phyloP scores from a whole-genome alignment of 92 coral and sea anemone species.

The Virgularia gustaviana region DNA sequence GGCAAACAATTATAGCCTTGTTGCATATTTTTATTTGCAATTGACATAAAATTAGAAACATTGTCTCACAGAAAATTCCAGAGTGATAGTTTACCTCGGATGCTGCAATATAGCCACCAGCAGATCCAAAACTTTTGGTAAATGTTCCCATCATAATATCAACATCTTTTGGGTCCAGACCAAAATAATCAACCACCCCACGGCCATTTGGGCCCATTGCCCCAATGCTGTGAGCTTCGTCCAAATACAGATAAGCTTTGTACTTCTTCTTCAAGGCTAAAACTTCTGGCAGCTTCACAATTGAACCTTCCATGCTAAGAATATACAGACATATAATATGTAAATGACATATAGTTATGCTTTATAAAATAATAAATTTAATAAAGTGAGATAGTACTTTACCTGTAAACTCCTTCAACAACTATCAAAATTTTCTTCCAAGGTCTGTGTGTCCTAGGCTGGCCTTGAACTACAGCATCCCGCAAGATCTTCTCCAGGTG shows the following conservation, averaged over 20 bases:
- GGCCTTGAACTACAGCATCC: constrained; percentile 91
- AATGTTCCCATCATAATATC: constrained; percentile 99
- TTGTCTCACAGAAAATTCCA: no score
- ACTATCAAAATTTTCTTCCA: constrained; percentile 92
- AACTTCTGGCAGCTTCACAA: constrained; percentile 88
- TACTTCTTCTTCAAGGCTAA: constrained; percentile 90
- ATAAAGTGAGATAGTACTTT: no score
- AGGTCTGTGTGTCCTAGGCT: constrained; percentile 93
- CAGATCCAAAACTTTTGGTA: constrained; percentile 94
- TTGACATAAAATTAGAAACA: no score
- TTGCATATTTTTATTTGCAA: no score
- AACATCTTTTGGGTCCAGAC: constrained; percentile 76
- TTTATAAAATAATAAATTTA: neutral
- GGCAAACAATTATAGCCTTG: no score
- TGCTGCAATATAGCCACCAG: constrained; percentile 96
- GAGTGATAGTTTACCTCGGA: constrained; percentile 61
- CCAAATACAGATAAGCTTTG: constrained; percentile 91
- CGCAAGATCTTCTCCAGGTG: constrained; percentile 78
- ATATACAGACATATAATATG: neutral
- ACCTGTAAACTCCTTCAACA: constrained; percentile 99
- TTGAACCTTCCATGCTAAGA: constrained; percentile 92
- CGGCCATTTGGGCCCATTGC: constrained; percentile 92
- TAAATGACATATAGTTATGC: neutral
- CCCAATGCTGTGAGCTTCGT: constrained; percentile 98
- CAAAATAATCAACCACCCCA: constrained; percentile 88